Conservation (phyloP, 2,113 vertebrate species). For the Hiodon alosoides region DNA sequence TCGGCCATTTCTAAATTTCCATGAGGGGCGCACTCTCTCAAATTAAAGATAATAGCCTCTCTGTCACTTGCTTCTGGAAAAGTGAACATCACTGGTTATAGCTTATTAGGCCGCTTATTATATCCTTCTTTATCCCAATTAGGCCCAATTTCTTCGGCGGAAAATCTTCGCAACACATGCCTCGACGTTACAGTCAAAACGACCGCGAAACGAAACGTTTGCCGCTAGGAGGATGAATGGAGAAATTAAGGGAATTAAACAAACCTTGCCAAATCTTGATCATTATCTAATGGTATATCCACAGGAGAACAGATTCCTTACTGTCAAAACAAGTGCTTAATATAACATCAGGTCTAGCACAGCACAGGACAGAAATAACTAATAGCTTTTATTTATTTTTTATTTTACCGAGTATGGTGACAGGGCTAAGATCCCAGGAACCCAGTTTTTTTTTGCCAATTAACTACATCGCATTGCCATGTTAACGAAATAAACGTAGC, state of each 20-base stretch:
- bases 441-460: neutral
- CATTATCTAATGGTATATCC: neutral
- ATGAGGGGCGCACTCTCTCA: slow-evolving; percentile 10
- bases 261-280: neutral
- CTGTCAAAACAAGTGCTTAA: no score
- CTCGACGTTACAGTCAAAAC: no score
- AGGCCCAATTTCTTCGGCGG: neutral
- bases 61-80: neutral
- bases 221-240: neutral
- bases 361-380: neutral
- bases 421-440: neutral
- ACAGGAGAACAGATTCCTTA: neutral
- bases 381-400: neutral
- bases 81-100: neutral
- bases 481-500: neutral
- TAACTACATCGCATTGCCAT: neutral
- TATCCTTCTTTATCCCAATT: neutral
- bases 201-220: neutral
- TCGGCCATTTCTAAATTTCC: slow-evolving; percentile 7
- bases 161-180: neutral
- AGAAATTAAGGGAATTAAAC: neutral
- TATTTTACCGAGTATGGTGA: neutral
- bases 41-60: slow-evolving; percentile 20
- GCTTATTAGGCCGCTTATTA: neutral
- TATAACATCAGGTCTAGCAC: neutral